phyloP scores from a whole-genome alignment of 2,797 vertebrate genomes.

The Poecilia wingei region DNA sequence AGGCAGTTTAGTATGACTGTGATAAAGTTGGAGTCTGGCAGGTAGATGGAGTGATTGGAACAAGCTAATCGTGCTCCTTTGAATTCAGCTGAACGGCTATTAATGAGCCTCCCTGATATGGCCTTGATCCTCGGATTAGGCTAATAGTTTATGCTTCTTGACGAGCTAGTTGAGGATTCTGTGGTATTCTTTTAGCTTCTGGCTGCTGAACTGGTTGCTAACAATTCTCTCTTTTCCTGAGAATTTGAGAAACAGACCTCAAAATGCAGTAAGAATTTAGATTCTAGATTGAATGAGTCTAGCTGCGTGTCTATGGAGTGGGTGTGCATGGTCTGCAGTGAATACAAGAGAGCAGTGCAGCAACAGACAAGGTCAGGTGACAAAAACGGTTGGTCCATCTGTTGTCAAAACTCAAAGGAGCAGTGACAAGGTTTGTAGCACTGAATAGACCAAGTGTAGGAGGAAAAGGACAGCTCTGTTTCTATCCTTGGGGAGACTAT shows the following conservation, averaged over 20 bases:
- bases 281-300: not conserved
- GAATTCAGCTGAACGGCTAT: slow-evolving; percentile 62
- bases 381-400: slow-evolving; percentile 78
- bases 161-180: slow-evolving; percentile 39
- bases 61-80: slow-evolving; percentile 61
- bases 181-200: slow-evolving; percentile 29
- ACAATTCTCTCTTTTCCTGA: slow-evolving; percentile 15
- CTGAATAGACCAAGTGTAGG: slow-evolving; percentile 38
- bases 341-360: slow-evolving; percentile 29
- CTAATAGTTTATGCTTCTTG: slow-evolving; percentile 60
- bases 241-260: slow-evolving; percentile 16
- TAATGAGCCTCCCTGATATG: slow-evolving; percentile 58
- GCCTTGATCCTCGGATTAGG: slow-evolving; percentile 70
- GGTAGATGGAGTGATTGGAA: slow-evolving; percentile 43
- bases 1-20: slow-evolving; percentile 31
- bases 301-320: not conserved
- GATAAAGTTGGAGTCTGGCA: slow-evolving; percentile 44
- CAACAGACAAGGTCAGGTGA: slow-evolving; percentile 70
- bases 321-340: slow-evolving; percentile 9
- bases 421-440: slow-evolving; percentile 59
- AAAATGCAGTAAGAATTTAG: not conserved
- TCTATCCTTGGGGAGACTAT: not conserved
- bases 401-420: slow-evolving; percentile 74
- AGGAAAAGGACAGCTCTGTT: slow-evolving; percentile 6
- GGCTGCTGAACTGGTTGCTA: slow-evolving; percentile 5